Evolutionary conservation across 2,797 vertebrate genomes (phyloP), one percentile per base, ranked within the genome.

Genomic region (Nyctalus aviator): DNA sequence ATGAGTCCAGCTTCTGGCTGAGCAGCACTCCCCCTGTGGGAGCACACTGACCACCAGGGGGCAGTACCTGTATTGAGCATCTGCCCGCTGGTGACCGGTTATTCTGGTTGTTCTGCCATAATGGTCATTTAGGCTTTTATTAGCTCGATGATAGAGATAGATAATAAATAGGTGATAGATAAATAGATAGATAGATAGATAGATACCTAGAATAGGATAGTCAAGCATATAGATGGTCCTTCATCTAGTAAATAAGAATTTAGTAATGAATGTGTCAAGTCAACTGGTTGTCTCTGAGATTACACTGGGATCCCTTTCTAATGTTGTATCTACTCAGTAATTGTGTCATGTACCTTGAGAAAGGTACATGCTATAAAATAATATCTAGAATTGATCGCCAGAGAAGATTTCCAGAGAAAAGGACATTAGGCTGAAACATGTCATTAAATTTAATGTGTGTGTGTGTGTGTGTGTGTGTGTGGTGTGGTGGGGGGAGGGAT

Each of bases 401-500:
- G 9, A 6, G 8, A 90, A 55, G 6, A 27, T 23, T 64, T 82
- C 44, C 25, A 86, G 53, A 62, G 23, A 59, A 46, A 90, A 18
- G 2, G n/a, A 64, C 8, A 55, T 46, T 81, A 59, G 17, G 8
- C 5, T 86, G 44, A 82, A 71, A 69, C 1, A 15, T 50, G 3
- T 53, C 27, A 46, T 32, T 88, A 69, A 84, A 44, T 83, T 44
- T 69, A 69, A 32, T 69, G 3, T 72, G 44, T 75, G 8, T 75
- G 27, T 50, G 30, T 76, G 30, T 32, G 41, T 69, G 5, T 72
- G 44, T 73, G 8, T 73, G 44, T 48, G 27, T 75, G 30, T n/a
- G 46, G 4, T n/a, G n/a, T n/a, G 35, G 7, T 27, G 0, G 2
- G 23, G 25, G 17, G 11, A 15, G 3, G 3, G n/a, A 37, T 64